These are phyloP conservation scores for Sylvia borin DNA, from an alignment of 2,797 vertebrate species.

Conservation along the genomic window DNA sequence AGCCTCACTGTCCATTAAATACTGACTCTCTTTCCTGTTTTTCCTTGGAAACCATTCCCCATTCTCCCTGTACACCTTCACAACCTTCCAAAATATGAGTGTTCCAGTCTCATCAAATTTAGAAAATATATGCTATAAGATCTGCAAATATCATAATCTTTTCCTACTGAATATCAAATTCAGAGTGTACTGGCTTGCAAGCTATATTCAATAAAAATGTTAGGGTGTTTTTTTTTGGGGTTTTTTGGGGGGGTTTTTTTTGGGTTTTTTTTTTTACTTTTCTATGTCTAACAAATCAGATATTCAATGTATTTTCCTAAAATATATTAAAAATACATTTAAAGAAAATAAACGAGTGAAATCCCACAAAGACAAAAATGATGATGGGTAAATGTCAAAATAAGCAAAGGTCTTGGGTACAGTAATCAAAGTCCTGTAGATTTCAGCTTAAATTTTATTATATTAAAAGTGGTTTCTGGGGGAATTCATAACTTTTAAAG, in stretches of 20 bases:
- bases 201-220: neutral
- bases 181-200: neutral
- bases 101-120: neutral
- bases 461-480: neutral
- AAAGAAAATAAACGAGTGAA: neutral
- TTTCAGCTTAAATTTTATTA: neutral
- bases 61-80: neutral
- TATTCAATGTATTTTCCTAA: constrained; percentile 41
- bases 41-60: neutral
- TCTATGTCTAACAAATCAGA: neutral
- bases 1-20: neutral
- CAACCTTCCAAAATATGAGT: neutral
- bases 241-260: no score
- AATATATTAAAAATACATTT: neutral
- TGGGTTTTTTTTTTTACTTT: no score
- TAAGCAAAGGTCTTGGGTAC: neutral
- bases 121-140: neutral
- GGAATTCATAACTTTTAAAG: neutral
- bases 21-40: neutral
- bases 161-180: neutral
- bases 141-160: neutral
- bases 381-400: neutral
- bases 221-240: no score
- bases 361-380: neutral
- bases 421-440: neutral